Evolutionary conservation across 1,140 invertebrate genomes (phyloP).

Genomic region (Brachystomella parvula): DNA sequence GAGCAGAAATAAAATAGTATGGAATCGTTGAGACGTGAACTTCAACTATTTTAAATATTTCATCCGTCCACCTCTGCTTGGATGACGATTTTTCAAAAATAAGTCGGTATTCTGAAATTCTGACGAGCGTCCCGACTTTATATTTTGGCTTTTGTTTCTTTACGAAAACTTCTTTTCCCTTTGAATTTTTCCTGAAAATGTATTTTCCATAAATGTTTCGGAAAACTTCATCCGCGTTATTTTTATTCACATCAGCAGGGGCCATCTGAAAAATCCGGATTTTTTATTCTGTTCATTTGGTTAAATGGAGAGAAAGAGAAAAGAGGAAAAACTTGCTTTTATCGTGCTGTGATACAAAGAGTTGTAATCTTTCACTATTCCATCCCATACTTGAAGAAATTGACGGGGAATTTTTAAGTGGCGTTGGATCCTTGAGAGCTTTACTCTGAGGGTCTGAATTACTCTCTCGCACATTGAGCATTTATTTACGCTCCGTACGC

Average conservation of each 20-base stretch:
- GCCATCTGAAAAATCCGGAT: not conserved
- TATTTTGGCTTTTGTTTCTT: conserved; percentile 3
- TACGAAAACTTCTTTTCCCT: too few species aligned
- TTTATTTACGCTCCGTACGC: not conserved
- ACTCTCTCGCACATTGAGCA: not conserved
- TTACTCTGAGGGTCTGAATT: not conserved
- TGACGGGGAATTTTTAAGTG: not conserved
- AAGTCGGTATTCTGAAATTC: not conserved
- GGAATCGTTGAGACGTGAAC: not conserved
- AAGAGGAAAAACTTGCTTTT: not conserved
- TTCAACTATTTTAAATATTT: not conserved
- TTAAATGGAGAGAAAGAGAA: not conserved
- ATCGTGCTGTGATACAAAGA: not conserved
- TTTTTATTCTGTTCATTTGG: not conserved
- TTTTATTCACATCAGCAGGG: not conserved
- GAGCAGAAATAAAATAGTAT: conserved; percentile 1
- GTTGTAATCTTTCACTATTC: not conserved
- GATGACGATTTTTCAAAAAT: not conserved
- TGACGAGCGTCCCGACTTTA: not conserved
- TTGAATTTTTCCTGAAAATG: not conserved
- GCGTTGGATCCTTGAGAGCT: not conserved
- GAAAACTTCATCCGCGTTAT: not conserved
- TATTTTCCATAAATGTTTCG: not conserved
- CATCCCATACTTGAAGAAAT: not conserved
- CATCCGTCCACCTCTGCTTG: not conserved